Base-by-base conservation (phyloP, 1,140 invertebrate species). In the Drosophila kohkoa region DNA sequence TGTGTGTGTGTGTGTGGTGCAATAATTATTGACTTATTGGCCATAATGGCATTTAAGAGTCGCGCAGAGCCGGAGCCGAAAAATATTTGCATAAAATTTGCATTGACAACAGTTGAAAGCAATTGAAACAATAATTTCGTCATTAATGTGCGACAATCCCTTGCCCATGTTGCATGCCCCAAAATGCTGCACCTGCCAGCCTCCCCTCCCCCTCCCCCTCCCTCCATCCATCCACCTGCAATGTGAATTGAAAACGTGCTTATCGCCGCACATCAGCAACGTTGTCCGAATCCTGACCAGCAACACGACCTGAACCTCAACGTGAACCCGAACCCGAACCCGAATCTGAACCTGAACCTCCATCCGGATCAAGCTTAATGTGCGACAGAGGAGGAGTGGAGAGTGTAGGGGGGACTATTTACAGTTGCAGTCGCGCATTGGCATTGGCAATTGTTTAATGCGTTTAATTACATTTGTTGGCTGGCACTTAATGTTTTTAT, bases 71-170 rank as follows among this genome's bases (percentile, higher is more conserved):
- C 63, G 20, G 20, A 64, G 25, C 46, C 62, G 63, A 77, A 81
- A 88, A 83, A 81, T 83, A 89, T 89, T 89, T 89, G 85, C 85
- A 89, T 89, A 89, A 89, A 89, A 89, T 89, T 89, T 89, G 85
- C 85, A 89, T 89, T 89, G 85, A 89, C 86, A 89, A 85, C 85
- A 81, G 85, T 89, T 89, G 81, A 89, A 89, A 89, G 86, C 86
- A 90, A 89, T 89, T 89, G 85, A 89, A 89, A 89, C 81, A 91
- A 91, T 91, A 91, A 91, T 91, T 91, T 91, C 81, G 88, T 91
- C 88, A 91, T 91, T 91, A 89, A 87, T 86, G 79, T 82, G 82
- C 79, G 76, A 85, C 78, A 87, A 87, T 87, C 79, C 79, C 13
- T 28, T 8, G 3, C 5, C 48, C 48, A 2, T 32, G n/a, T n/a